Evolutionary conservation across 2,888 invertebrate species (phyloP).

Genomic region (Lasioglossum villosulum): DNA sequence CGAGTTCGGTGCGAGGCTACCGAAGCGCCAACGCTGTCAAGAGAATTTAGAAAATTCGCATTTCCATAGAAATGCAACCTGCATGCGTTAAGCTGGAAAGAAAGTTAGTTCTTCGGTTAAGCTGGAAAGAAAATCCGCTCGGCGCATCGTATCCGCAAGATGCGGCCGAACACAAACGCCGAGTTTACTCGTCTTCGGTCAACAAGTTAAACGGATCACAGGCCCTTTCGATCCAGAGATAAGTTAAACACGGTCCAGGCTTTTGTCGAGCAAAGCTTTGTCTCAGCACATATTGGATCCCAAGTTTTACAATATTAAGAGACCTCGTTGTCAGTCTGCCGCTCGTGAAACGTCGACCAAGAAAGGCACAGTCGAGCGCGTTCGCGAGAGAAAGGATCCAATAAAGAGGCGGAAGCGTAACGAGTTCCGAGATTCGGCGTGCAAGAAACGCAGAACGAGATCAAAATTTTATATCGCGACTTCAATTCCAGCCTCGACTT

Average conservation of each 20-base stretch:
- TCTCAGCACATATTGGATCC: not conserved
- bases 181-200: not conserved
- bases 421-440: constrained; percentile 1
- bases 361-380: not conserved
- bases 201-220: not conserved
- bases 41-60: not conserved
- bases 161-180: not conserved
- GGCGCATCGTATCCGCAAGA: too few species aligned
- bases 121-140: not conserved
- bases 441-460: constrained; percentile 2
- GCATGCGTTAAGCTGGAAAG: not conserved
- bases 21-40: not conserved
- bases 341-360: not conserved
- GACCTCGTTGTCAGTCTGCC: not conserved
- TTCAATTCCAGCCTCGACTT: not conserved
- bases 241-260: not conserved
- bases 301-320: not conserved
- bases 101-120: too few species aligned
- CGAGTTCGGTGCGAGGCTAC: not conserved
- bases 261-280: not conserved
- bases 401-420: constrained; percentile 2
- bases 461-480: constrained; percentile 28
- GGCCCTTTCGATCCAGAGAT: not conserved
- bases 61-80: not conserved
- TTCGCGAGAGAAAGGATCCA: not conserved